Conservation (phyloP, 2,113 vertebrate genomes). For the Caretta caretta region DNA sequence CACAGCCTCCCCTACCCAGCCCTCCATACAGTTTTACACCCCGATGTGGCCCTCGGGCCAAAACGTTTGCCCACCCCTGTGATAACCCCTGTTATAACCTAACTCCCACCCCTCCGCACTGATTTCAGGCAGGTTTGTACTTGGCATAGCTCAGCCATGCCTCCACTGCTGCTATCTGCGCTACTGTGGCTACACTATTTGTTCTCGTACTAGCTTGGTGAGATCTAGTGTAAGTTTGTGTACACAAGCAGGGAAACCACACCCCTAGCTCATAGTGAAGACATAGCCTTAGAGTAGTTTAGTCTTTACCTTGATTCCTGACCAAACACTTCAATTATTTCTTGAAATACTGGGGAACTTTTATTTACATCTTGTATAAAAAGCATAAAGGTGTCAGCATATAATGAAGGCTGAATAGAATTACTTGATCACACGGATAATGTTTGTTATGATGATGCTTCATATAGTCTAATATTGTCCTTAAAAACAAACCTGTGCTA, state of each 20-base stretch:
- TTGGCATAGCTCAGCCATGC: background rate
- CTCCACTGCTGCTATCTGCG: no score
- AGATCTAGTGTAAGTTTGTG: background rate
- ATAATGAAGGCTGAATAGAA: background rate
- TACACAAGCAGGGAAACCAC: background rate
- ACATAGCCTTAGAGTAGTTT: background rate
- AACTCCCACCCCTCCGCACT: background rate
- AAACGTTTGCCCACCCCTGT: no score
- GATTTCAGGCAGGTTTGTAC: background rate
- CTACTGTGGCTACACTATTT: background rate
- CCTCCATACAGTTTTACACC: no score
- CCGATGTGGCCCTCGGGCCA: no score
- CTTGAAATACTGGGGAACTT: background rate
- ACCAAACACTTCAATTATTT: background rate
- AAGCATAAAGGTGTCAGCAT: background rate
- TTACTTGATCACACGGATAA: background rate
- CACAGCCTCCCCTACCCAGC: no score
- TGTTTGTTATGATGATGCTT: constrained; percentile 22
- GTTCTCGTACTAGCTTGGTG: background rate
- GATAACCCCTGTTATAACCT: background rate
- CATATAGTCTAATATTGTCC: constrained; percentile 34
- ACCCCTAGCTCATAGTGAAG: background rate
- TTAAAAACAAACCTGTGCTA: constrained; percentile 31
- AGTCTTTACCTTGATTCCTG: background rate
- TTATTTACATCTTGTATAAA: background rate